A percentile compares a stretch with the other conserved stretches of the same genome.
These are phyloP conservation scores for Steatornis caripensis DNA, from an alignment of 2,113 vertebrate species.

Conservation along the genomic window DNA sequence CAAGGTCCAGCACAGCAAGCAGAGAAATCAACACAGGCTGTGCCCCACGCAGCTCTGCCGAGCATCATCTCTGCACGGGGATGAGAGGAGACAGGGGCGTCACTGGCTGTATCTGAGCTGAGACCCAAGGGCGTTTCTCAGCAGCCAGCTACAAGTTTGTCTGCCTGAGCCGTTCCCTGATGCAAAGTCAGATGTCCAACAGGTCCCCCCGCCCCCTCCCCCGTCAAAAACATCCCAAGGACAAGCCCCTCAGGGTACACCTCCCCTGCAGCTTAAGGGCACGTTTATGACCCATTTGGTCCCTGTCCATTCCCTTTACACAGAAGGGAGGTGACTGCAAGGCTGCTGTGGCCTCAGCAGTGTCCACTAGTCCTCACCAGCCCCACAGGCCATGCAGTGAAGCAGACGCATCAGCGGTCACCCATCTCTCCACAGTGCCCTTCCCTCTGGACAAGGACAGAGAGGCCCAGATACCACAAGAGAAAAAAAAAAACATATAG, in stretches of 20 bases:
- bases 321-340: not conserved
- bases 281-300: conserved; percentile 26
- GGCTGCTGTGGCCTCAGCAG: not conserved
- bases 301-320: not conserved
- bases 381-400: not conserved
- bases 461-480: not conserved
- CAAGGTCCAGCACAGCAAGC: fast-evolving
- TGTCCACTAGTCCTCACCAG: not conserved
- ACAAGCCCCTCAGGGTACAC: not conserved
- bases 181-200: not conserved
- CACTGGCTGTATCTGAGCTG: not conserved
- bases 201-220: not conserved
- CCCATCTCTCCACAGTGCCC: not conserved
- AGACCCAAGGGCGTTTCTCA: not conserved
- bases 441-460: not conserved
- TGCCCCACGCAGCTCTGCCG: not conserved
- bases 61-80: not conserved
- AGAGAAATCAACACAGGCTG: not conserved
- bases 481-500: fast-evolving
- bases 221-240: not conserved
- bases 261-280: not conserved
- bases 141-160: not conserved
- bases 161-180: not conserved
- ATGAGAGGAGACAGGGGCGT: not conserved
- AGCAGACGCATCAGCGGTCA: not conserved